These are phyloP conservation scores for Agapostemon virescens DNA, from an alignment of 2,888 invertebrate species.

Conservation along the genomic window DNA sequence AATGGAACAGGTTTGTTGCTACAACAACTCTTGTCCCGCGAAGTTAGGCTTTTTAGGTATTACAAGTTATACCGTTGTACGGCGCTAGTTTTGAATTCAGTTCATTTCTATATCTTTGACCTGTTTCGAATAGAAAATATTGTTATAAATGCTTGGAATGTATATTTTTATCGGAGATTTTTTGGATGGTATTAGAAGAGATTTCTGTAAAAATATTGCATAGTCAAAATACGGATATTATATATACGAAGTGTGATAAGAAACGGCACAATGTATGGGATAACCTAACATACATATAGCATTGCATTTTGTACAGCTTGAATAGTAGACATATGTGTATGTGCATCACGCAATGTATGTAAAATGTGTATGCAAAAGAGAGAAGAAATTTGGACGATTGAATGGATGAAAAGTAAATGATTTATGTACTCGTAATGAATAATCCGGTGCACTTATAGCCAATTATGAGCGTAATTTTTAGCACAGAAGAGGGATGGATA, in stretches of 20 bases:
- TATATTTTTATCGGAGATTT: not conserved
- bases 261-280: no score
- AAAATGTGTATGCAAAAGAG: not conserved
- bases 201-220: not conserved
- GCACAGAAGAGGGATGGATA: constrained; percentile 80
- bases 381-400: not conserved
- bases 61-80: not conserved
- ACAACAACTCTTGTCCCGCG: constrained; percentile 6
- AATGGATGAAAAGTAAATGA: constrained; percentile 16
- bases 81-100: not conserved
- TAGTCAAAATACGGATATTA: not conserved
- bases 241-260: not conserved
- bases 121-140: not conserved
- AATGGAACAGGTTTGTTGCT: constrained; percentile 8
- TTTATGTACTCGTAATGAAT: not conserved
- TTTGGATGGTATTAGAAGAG: no score
- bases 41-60: constrained; percentile 1
- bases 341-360: not conserved
- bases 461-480: constrained; percentile 80
- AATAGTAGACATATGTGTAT: not conserved
- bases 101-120: not conserved
- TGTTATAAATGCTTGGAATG: not conserved
- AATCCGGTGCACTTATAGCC: not conserved
- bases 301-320: no score
- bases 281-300: no score